phyloP scores from a whole-genome alignment of 1,140 invertebrate species.

The Bombus soroeensis region DNA sequence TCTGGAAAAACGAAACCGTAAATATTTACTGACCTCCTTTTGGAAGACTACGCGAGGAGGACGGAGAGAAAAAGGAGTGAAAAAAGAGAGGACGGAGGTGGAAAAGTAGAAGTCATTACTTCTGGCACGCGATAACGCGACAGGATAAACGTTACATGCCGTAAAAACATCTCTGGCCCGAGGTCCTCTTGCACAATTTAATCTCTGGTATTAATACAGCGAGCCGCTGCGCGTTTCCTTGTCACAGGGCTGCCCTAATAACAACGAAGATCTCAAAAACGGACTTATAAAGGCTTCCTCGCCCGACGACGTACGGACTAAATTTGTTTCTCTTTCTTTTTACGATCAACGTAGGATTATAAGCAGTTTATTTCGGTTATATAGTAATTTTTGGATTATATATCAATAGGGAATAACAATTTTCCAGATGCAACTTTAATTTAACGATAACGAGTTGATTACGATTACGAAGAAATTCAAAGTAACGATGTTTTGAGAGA shows the following conservation, averaged over 20 bases:
- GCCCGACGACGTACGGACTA: neutral
- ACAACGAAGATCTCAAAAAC: neutral
- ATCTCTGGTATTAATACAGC: constrained; percentile 11
- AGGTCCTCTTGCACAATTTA: neutral
- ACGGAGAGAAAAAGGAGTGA: too few relatives aligned
- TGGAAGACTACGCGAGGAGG: neutral
- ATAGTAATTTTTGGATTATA: too few relatives aligned
- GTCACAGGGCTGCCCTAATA: neutral
- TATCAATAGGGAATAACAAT: neutral
- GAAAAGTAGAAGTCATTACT: neutral
- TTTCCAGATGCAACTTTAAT: too few relatives aligned
- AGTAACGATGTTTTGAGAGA: too few relatives aligned
- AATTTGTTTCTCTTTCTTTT: neutral
- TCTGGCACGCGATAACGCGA: neutral
- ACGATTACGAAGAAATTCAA: too few relatives aligned
- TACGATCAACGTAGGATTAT: neutral
- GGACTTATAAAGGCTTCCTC: neutral
- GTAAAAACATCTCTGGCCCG: neutral
- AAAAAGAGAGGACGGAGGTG: neutral
- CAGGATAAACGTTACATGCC: neutral
- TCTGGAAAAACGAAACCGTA: constrained; percentile 42
- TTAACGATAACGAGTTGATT: too few relatives aligned
- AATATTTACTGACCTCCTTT: constrained; percentile 49
- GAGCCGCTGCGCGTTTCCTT: neutral
- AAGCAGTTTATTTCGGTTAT: neutral